Conservation (phyloP, 2,888 invertebrate genomes). For the Hymenopus coronatus region DNA sequence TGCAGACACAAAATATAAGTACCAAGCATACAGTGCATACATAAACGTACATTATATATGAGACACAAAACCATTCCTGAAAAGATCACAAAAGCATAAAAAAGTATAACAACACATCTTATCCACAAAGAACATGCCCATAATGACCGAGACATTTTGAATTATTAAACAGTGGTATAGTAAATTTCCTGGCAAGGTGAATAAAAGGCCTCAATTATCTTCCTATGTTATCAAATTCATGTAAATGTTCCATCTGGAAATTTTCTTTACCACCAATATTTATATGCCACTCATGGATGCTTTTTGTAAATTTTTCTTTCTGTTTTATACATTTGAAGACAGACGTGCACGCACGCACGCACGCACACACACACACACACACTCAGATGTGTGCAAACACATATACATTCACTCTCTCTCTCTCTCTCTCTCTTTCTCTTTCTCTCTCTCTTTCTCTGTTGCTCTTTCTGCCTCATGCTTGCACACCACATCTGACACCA, state of each 20-base stretch:
- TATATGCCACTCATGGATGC: background rate
- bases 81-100: background rate
- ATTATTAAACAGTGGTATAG: background rate
- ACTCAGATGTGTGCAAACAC: no score
- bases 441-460: no score
- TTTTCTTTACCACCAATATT: background rate
- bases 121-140: background rate
- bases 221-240: background rate
- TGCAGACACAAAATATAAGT: background rate
- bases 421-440: no score
- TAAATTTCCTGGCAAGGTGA: background rate
- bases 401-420: no score
- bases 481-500: background rate
- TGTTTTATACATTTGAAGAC: background rate
- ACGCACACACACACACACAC: no score
- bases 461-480: background rate
- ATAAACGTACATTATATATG: background rate
- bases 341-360: no score
- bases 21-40: background rate
- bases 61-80: background rate
- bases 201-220: background rate
- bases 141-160: background rate
- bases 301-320: background rate
- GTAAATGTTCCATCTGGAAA: background rate
- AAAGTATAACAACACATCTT: background rate